phyloP scores from a whole-genome alignment of 2,797 vertebrate genomes.

The Malurus leucopterus region DNA sequence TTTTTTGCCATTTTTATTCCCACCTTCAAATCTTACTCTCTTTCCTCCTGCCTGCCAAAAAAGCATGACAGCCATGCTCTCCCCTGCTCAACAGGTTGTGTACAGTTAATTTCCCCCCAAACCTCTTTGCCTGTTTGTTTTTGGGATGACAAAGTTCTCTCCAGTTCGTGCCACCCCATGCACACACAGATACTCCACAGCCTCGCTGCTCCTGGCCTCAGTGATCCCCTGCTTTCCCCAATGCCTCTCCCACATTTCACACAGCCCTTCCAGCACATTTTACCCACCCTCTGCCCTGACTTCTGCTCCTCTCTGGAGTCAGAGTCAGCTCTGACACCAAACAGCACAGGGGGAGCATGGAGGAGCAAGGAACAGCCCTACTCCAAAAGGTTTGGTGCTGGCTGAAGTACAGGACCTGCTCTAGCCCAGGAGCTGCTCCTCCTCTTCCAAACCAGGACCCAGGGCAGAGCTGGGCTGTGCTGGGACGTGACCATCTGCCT shows the following conservation, averaged over 20 bases:
- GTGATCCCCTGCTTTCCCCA: neutral
- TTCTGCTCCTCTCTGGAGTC: neutral
- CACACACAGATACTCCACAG: neutral
- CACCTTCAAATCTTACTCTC: neutral
- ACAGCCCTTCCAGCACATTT: neutral
- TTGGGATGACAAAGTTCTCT: neutral
- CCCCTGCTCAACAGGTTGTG: neutral
- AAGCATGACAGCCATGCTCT: neutral
- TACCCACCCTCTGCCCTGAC: neutral
- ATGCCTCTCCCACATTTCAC: neutral
- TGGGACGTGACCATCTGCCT: neutral
- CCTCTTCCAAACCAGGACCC: neutral
- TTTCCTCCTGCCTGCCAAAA: neutral
- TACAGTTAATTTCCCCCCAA: neutral
- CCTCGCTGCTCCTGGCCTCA: neutral
- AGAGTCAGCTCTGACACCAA: neutral
- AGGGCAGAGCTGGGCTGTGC: neutral
- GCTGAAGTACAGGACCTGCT: neutral
- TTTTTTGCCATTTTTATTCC: neutral
- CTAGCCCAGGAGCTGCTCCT: neutral
- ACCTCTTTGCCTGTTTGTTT: neutral
- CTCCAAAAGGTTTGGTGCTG: neutral
- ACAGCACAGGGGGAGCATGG: accelerated
- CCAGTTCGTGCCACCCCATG: neutral
- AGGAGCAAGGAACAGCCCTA: neutral